A percentile compares a stretch with the other conserved stretches of the same genome.
These are phyloP conservation scores for Pseudococcus jackbeardsleyi DNA, from an alignment of 2,888 invertebrate species.

Conservation along the genomic window DNA sequence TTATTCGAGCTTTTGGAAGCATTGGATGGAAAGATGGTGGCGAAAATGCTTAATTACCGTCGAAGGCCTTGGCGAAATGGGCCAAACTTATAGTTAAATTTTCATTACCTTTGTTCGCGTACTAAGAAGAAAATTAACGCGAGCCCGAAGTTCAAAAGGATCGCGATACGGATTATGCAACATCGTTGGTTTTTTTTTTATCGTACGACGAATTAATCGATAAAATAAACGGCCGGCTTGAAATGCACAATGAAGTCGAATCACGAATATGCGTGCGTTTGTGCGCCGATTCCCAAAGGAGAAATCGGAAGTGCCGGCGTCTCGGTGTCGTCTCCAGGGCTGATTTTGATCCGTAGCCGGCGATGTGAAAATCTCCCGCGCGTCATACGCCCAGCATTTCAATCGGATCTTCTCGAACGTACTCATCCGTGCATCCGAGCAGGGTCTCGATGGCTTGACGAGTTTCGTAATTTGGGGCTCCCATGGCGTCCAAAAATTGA, in stretches of 20 bases:
- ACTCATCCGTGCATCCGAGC: not conserved
- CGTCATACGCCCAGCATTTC: not conserved
- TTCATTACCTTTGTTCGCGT: not conserved
- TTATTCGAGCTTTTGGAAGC: not conserved
- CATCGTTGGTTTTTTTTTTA: not conserved
- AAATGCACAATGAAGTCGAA: constrained; percentile 15
- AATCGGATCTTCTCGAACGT: not conserved
- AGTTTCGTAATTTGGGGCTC: not conserved
- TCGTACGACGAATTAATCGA: not conserved
- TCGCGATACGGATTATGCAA: not conserved
- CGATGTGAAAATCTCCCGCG: not conserved
- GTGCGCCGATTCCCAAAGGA: not conserved
- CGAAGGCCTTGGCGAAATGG: not conserved
- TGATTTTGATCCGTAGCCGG: not conserved
- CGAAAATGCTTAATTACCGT: constrained; percentile 13
- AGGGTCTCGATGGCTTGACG: not conserved
- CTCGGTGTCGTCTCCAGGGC: not conserved
- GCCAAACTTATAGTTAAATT: not conserved
- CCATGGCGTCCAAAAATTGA: not conserved
- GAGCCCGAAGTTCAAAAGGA: not conserved
- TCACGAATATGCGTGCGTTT: not conserved
- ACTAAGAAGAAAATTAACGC: not conserved
- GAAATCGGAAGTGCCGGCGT: not conserved
- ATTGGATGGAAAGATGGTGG: not conserved
- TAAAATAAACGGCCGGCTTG: not conserved